phyloP scores from a whole-genome alignment of 1,140 invertebrate genomes.

The Papilio dardanus region DNA sequence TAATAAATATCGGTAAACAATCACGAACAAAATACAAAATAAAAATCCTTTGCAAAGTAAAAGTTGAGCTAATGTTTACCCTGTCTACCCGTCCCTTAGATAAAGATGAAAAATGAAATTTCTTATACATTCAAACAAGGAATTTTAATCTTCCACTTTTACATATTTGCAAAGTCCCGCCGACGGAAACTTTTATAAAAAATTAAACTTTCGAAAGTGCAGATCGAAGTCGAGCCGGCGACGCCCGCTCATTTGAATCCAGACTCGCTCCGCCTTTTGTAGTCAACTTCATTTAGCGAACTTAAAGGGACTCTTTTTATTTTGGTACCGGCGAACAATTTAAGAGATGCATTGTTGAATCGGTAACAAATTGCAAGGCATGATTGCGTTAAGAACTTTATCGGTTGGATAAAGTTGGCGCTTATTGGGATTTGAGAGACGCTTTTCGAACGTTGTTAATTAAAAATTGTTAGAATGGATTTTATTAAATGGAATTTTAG shows the following conservation, averaged over 20 bases:
- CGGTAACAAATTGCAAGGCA: constrained; percentile 77
- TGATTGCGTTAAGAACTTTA: constrained; percentile 72
- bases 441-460: constrained; percentile 44
- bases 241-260: constrained; percentile 75
- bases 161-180: constrained; percentile 68
- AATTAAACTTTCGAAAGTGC: constrained; percentile 75
- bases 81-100: constrained; percentile 20
- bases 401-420: constrained; percentile 44
- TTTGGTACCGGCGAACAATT: constrained; percentile 69
- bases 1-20: not conserved
- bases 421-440: constrained; percentile 64
- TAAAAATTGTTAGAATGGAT: constrained; percentile 39
- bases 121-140: constrained; percentile 53
- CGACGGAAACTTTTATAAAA: constrained; percentile 67
- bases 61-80: constrained; percentile 20
- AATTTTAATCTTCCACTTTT: constrained; percentile 56
- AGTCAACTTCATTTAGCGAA: constrained; percentile 80
- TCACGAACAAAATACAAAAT: not conserved
- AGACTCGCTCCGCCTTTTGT: constrained; percentile 75
- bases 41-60: constrained; percentile 20
- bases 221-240: constrained; percentile 67
- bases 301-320: constrained; percentile 74
- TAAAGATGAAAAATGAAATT: constrained; percentile 40
- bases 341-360: constrained; percentile 80
- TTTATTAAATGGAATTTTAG: constrained; percentile 20